phyloP scores from a whole-genome alignment of 2,888 invertebrate species.

The Cryptus viduatorius region DNA sequence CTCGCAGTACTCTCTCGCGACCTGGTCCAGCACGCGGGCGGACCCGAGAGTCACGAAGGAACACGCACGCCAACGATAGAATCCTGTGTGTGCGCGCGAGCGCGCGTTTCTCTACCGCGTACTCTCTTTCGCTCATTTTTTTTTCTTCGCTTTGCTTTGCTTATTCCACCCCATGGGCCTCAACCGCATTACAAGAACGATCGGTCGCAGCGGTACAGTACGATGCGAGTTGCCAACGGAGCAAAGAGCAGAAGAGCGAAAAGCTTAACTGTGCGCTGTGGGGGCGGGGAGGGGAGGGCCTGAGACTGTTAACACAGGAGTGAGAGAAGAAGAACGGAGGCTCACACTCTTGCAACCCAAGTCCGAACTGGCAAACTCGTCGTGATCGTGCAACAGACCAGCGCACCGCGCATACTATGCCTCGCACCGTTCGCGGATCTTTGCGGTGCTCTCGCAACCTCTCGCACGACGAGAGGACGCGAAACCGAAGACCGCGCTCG shows the following conservation, averaged over 20 bases:
- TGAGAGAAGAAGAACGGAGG: not conserved
- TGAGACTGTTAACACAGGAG: not conserved
- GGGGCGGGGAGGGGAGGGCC: not conserved
- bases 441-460: conserved; percentile 40
- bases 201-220: conserved; percentile 37
- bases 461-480: conserved; percentile 60
- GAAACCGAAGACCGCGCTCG: conserved; percentile 54
- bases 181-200: conserved; percentile 58
- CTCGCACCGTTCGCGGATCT: conserved; percentile 34
- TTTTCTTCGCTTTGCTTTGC: conserved; percentile 27
- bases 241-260: conserved; percentile 2
- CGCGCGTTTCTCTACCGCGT: conserved; percentile 70
- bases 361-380: conserved; percentile 16
- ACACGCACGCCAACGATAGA: conserved; percentile 80
- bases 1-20: conserved; percentile 51
- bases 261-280: conserved; percentile 6
- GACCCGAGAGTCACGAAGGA: conserved; percentile 80
- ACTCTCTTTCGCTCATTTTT: conserved; percentile 24
- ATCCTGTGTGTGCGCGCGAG: conserved; percentile 63
- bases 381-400: conserved; percentile 50
- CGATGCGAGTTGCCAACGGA: not conserved
- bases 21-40: conserved; percentile 68
- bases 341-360: conserved; percentile 20
- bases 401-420: conserved; percentile 20
- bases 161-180: conserved; percentile 59